Evolutionary conservation across 2,888 invertebrate genomes (phyloP), one percentile per base, ranked within the genome.

Genomic region (Yponomeuta malinellus): DNA sequence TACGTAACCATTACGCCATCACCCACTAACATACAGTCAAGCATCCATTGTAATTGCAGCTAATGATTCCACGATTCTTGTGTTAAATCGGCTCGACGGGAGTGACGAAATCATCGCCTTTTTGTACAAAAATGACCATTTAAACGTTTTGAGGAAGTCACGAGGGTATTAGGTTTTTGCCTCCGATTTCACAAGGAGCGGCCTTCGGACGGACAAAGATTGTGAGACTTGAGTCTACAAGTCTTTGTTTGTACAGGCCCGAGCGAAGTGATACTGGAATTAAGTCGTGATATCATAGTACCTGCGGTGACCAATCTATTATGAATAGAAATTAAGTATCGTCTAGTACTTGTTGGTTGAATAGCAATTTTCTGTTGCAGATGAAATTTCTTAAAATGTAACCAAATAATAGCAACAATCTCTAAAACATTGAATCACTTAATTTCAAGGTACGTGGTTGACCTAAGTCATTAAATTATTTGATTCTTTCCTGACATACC

Each of bases 91-190:
- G 64, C 43, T 43, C 69, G 48, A 71, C 71, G 43, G 43, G 43
- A 69, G 64, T 69, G 71, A 71, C 64, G 69, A 71, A 71, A 71
- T 63, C 29, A n/a, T 67, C 52, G 52, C 52, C 33, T 65, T 65
- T 65, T 65, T 6, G 52, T 10, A 48, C 63, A 10, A 64, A 63
- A 69, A 70, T 29, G 59, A 65, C 68, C 59, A 12, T 68, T 68
- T 43, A 37, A 9, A 68, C 70, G 73, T 70, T 71, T 73, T 73
- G 72, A 76, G 81, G 82, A 83, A 83, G 78, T 81, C 80, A 83
- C 81, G 80, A 77, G 48, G 12, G 71, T 71, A 78, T 79, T 76
- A 75, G 76, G 77, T 75, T 75, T 77, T 76, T 59, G 52, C 52
- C 52, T 74, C 72, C 72, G 72, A 73, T 69, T 69, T 69, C 59